Evolutionary conservation across 2,797 vertebrate genomes (phyloP).

Genomic region (Danio choprae): DNA sequence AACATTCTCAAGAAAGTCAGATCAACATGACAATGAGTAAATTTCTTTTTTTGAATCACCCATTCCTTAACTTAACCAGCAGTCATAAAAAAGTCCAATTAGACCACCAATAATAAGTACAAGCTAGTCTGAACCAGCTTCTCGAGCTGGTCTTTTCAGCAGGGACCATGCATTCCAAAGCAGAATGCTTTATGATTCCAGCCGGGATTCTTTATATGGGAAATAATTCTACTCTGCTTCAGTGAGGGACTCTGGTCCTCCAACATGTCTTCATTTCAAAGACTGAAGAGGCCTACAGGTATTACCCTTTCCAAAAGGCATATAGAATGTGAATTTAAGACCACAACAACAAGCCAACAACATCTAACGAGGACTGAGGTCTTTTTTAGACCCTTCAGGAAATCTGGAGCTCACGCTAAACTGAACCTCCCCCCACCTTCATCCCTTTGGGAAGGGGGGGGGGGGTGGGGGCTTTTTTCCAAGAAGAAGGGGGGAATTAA

Average conservation of each 20-base stretch:
- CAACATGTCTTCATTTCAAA: constrained; percentile 27
- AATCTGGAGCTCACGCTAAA: constrained; percentile 27
- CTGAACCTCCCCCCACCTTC: not conserved
- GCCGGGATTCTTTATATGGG: constrained; percentile 1
- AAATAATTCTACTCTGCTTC: not conserved
- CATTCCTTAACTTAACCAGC: too few relatives aligned
- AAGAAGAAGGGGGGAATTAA: constrained; percentile 50
- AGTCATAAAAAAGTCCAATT: too few relatives aligned
- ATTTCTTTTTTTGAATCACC: too few relatives aligned
- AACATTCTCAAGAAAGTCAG: too few relatives aligned
- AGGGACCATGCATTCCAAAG: not conserved
- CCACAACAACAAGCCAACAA: constrained; percentile 32
- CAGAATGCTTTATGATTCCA: constrained; percentile 22
- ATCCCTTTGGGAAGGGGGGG: constrained; percentile 1
- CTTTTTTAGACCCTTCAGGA: constrained; percentile 37
- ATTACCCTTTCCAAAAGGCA: constrained; percentile 22
- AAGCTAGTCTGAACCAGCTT: constrained; percentile 3
- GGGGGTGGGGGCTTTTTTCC: not conserved
- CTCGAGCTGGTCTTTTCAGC: not conserved
- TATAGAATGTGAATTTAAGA: constrained; percentile 27
- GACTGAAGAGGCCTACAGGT: constrained; percentile 31
- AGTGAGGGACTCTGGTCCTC: constrained; percentile 6
- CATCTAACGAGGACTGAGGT: constrained; percentile 4
- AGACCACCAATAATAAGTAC: not conserved
- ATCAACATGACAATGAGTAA: too few relatives aligned